Percentiles rank a stretch among this genome's conserved stretches.
These are phyloP conservation scores for Dryobotodes eremita DNA, from an alignment of 2,888 invertebrate species.

Conservation along the genomic window DNA sequence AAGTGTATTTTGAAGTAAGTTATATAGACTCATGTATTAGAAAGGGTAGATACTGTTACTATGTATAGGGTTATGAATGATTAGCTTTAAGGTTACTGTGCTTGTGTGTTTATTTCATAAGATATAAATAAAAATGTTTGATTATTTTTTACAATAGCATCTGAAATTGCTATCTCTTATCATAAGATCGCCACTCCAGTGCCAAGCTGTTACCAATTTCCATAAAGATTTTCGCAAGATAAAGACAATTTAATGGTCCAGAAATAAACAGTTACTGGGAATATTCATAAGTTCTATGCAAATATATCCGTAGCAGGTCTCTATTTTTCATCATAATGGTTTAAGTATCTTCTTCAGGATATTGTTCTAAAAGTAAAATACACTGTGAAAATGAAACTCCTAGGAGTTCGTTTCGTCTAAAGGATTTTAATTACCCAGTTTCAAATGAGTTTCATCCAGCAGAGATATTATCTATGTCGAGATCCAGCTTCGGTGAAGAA, in stretches of 20 bases:
- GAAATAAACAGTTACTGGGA: conserved; percentile 19
- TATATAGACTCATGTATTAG: conserved; percentile 52
- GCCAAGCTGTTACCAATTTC: not conserved
- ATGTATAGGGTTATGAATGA: not conserved
- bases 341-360: conserved; percentile 23
- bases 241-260: conserved; percentile 8
- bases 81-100: conserved; percentile 1
- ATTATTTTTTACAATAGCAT: not conserved
- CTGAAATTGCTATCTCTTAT: not conserved
- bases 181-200: not conserved
- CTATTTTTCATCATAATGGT: conserved; percentile 16
- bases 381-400: conserved; percentile 38
- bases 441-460: conserved; percentile 54
- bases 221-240: conserved; percentile 21
- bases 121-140: not conserved
- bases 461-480: conserved; percentile 44
- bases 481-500: conserved; percentile 27
- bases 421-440: conserved; percentile 62
- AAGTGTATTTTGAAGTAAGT: conserved; percentile 72
- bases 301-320: conserved; percentile 19
- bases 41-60: conserved; percentile 46
- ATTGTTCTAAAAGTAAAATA: conserved; percentile 54
- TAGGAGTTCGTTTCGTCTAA: conserved; percentile 38
- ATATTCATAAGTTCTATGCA: conserved; percentile 35
- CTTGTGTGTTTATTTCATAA: not conserved